Evolutionary conservation across 2,888 invertebrate species (phyloP).

Genomic region (Tipula unca): DNA sequence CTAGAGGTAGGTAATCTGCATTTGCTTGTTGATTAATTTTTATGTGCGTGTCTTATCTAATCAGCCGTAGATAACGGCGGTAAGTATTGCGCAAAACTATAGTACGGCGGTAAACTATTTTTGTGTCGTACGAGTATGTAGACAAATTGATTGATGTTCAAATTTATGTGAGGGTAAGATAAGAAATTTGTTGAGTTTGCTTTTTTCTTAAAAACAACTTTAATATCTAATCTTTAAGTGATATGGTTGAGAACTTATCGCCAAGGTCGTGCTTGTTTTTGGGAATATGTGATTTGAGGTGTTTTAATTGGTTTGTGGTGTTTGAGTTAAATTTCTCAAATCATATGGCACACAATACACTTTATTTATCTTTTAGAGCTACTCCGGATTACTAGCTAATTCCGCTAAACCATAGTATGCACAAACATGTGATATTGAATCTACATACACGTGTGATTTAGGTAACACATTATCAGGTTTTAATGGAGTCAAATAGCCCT

Average conservation of each 20-base stretch:
- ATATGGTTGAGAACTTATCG: background rate
- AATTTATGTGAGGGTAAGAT: background rate
- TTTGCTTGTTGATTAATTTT: background rate
- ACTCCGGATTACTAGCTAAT: no score
- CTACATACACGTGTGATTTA: no score
- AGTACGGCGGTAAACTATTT: background rate
- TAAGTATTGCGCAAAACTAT: background rate
- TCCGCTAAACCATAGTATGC: no score
- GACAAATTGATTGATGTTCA: background rate
- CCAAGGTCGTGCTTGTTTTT: constrained; percentile 17
- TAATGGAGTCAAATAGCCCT: no score
- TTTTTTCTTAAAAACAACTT: background rate
- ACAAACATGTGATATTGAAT: no score
- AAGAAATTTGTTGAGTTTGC: background rate
- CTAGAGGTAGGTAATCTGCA: constrained; percentile 53
- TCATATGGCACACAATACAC: no score
- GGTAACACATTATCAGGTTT: no score
- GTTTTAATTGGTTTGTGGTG: background rate
- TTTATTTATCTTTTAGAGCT: no score
- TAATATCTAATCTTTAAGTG: background rate
- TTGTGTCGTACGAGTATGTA: background rate
- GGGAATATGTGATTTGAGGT: background rate
- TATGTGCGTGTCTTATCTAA: background rate
- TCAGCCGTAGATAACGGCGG: background rate
- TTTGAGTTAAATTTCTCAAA: background rate